These are phyloP conservation scores for Lasioglossum villosulum DNA, from an alignment of 2,888 invertebrate species.

Conservation along the genomic window DNA sequence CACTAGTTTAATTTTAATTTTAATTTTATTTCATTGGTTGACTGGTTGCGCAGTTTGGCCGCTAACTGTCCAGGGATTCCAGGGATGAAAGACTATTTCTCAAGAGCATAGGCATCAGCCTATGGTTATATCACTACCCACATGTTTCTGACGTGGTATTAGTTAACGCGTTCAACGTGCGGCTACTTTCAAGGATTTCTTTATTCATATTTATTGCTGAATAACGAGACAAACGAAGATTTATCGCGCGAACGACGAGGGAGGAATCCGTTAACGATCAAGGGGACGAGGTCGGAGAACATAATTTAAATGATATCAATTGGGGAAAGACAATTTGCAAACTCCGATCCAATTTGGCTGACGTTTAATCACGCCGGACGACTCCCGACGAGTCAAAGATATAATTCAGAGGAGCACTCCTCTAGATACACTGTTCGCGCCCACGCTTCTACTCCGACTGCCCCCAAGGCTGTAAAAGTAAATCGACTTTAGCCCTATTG, in stretches of 20 bases:
- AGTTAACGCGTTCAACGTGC: neutral
- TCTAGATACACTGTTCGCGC: constrained; percentile 60
- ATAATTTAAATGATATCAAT: constrained; percentile 51
- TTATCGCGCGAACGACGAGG: neutral
- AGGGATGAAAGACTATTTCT: neutral
- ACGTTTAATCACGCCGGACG: constrained; percentile 71
- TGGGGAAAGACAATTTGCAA: constrained; percentile 63
- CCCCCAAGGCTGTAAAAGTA: constrained; percentile 67
- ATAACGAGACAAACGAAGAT: constrained; percentile 17
- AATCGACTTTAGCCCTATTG: constrained; percentile 69
- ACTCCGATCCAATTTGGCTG: constrained; percentile 63
- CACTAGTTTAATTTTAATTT: too few relatives aligned
- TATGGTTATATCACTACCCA: neutral
- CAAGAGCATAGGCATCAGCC: neutral
- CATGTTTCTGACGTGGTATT: neutral
- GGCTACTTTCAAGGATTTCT: constrained; percentile 8
- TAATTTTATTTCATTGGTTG: too few relatives aligned
- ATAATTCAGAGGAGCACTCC: constrained; percentile 66
- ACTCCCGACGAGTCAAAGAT: constrained; percentile 71
- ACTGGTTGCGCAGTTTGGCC: too few relatives aligned
- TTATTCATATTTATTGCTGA: constrained; percentile 4
- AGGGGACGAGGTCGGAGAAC: constrained; percentile 14
- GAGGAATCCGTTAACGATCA: constrained; percentile 23
- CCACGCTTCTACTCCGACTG: constrained; percentile 46
- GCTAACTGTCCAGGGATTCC: too few relatives aligned